phyloP scores from a whole-genome alignment of 2,888 invertebrate species.

The Oegoconia quadripuncta region DNA sequence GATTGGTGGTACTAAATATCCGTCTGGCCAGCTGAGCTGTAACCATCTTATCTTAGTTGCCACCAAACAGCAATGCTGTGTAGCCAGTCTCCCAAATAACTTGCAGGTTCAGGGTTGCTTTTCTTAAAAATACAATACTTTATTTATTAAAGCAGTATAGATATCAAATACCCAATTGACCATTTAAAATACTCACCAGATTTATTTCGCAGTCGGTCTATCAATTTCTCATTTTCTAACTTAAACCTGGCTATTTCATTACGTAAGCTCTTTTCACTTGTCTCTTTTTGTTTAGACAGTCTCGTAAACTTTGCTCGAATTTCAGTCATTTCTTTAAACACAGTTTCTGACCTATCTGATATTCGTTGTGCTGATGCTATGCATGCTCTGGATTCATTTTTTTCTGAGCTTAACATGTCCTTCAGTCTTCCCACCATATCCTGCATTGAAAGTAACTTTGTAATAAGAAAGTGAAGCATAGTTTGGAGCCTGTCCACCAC shows the following conservation, averaged over 20 bases:
- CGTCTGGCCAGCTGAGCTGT: too few relatives aligned
- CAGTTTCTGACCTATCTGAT: slow-evolving; percentile 57
- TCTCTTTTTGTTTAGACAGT: slow-evolving; percentile 59
- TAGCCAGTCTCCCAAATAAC: too few relatives aligned
- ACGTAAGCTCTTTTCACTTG: slow-evolving; percentile 49
- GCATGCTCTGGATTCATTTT: slow-evolving; percentile 65
- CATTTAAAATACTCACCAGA: slow-evolving; percentile 45
- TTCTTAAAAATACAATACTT: too few relatives aligned
- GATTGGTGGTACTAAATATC: too few relatives aligned
- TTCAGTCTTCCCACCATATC: slow-evolving; percentile 43
- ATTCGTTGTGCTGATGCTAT: slow-evolving; percentile 64
- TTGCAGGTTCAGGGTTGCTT: too few relatives aligned
- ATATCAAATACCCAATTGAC: too few relatives aligned
- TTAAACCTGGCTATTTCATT: slow-evolving; percentile 59
- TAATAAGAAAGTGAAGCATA: too few relatives aligned
- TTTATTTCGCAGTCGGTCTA: slow-evolving; percentile 54
- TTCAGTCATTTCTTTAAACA: slow-evolving; percentile 48
- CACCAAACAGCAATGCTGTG: too few relatives aligned
- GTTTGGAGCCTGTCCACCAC: too few relatives aligned
- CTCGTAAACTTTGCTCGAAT: slow-evolving; percentile 48
- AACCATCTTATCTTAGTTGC: too few relatives aligned
- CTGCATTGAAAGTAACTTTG: too few relatives aligned
- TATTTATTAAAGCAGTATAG: too few relatives aligned
- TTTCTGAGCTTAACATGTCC: slow-evolving; percentile 49
- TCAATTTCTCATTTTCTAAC: slow-evolving; percentile 59